Base-by-base conservation (phyloP, 2,888 invertebrate genomes). In the Lycophotia porphyrea region DNA sequence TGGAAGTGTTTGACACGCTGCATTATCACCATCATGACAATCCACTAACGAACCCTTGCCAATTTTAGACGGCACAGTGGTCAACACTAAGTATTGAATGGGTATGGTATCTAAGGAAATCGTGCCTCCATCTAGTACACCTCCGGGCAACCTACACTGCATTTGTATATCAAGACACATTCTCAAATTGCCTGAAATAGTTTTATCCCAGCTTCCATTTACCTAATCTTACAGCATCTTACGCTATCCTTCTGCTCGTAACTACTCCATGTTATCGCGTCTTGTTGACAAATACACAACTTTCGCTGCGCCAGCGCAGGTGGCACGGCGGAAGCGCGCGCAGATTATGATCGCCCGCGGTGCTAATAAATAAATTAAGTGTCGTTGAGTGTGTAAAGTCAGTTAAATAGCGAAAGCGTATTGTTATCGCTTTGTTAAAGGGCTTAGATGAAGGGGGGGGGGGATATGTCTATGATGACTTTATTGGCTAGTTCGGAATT, bases 261-360 rank as follows among this genome's bases (percentile, higher is more conserved):
- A 64, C 49, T 74, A 78, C 27, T 75, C 68, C 55, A 49, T 61
- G 68, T 76, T 71, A 80, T 80, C 78, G 89, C 84, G 90, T 76
- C 86, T 87, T 87, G 92, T 93, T 95, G 94, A 95, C 94, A 95
- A 94, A 95, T 94, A 90, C 89, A 91, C 89, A 85, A 94, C 94
- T 95, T 95, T 95, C 95, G 91, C 94, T 91, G 93, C 91, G 90
- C 89, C 67, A 58, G 91, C 92, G 93, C 94, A 93, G 92, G 92
- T 92, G 93, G 88, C 83, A 76, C 80, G 76, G 87, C 90, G 90
- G 89, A 89, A 89, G 87, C 88, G 77, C 78, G 74, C 75, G 72
- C 85, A 88, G 85, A 85, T 91, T 90, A 89, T 84, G 82, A 89
- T 89, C 91, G 89, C 91, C 90, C 78, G 87, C 86, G 88, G 92